Conservation (phyloP, 2,113 vertebrate species). For the Rafetus swinhoei region DNA sequence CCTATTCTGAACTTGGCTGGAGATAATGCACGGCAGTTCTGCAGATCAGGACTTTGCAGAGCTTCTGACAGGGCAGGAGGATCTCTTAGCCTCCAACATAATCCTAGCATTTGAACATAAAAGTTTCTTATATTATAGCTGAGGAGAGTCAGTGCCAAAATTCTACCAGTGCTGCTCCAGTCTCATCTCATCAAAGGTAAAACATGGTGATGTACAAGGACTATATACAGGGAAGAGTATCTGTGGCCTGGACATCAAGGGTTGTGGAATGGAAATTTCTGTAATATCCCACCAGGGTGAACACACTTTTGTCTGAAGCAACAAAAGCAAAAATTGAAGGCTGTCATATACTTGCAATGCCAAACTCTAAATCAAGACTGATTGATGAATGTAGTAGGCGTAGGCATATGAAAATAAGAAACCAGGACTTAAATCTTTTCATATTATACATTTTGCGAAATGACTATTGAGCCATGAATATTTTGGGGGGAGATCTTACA, state of each 20-base stretch:
- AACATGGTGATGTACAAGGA: not conserved
- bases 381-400: not conserved
- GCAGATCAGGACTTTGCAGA: no score
- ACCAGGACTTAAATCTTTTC: not conserved
- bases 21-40: not conserved
- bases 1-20: not conserved
- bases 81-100: not conserved
- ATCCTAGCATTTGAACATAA: not conserved
- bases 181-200: not conserved
- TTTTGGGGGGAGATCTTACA: not conserved
- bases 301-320: not conserved
- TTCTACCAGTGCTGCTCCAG: not conserved
- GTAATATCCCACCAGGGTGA: not conserved
- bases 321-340: not conserved
- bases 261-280: not conserved
- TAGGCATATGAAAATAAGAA: not conserved
- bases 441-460: not conserved
- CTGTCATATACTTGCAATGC: not conserved
- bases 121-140: not conserved
- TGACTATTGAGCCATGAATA: not conserved
- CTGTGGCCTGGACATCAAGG: not conserved
- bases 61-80: fast-evolving
- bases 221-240: not conserved
- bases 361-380: not conserved
- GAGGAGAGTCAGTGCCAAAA: fast-evolving